phyloP scores from a whole-genome alignment of 1,140 invertebrate genomes.

The Calephelis nemesis region DNA sequence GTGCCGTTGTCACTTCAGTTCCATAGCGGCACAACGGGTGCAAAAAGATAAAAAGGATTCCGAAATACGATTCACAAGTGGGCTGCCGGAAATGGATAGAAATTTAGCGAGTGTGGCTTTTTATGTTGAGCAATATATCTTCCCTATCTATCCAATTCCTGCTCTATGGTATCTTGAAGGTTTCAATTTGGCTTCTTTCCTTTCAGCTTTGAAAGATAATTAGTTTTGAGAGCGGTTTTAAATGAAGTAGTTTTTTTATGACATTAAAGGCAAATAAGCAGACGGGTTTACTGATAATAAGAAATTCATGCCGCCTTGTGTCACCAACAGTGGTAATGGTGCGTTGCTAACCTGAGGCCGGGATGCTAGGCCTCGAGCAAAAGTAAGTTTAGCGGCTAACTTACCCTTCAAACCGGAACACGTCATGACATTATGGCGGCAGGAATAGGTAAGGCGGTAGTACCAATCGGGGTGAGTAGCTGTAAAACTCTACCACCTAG shows the following conservation, averaged over 20 bases:
- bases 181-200: conserved; percentile 41
- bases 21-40: conserved; percentile 48
- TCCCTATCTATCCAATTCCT: conserved; percentile 72
- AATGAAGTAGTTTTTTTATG: neutral
- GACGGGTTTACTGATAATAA: too few species aligned
- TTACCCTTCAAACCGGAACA: too few species aligned
- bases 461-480: too few species aligned
- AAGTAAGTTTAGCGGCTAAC: too few species aligned
- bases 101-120: conserved; percentile 66
- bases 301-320: too few species aligned
- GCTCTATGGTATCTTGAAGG: conserved; percentile 66
- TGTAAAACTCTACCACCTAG: too few species aligned
- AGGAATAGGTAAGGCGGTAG: too few species aligned
- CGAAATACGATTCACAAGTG: conserved; percentile 75
- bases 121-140: conserved; percentile 66
- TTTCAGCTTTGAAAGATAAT: conserved; percentile 49
- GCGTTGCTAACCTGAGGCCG: too few species aligned
- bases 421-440: too few species aligned
- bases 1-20: conserved; percentile 68
- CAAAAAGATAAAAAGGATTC: conserved; percentile 74
- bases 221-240: conserved; percentile 16
- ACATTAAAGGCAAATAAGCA: too few species aligned
- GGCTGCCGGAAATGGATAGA: conserved; percentile 68
- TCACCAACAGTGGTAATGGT: too few species aligned
- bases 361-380: too few species aligned